These are phyloP conservation scores for Chesias legatella DNA, from an alignment of 2,888 invertebrate species.

Conservation along the genomic window DNA sequence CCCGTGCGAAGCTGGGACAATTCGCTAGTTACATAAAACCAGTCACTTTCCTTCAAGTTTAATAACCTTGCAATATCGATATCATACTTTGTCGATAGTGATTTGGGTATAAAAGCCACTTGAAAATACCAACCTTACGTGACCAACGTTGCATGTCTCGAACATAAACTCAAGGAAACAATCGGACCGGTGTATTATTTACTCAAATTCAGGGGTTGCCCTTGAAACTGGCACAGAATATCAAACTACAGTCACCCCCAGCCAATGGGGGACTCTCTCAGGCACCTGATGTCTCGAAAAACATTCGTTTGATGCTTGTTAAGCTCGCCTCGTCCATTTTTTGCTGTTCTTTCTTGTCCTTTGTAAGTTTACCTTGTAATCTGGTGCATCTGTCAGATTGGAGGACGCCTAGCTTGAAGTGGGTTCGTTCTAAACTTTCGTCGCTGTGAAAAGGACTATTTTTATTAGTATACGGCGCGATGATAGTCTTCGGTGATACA, in stretches of 20 bases:
- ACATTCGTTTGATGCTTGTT: conserved; percentile 28
- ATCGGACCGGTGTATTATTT: conserved; percentile 35
- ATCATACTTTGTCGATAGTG: conserved; percentile 3
- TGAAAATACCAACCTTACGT: conserved; percentile 20
- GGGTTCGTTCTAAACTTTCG: conserved; percentile 5
- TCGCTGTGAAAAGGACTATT: not conserved
- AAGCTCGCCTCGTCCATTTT: conserved; percentile 27
- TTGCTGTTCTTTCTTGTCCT: conserved; percentile 27
- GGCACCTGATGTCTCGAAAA: conserved; percentile 39
- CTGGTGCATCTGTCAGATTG: conserved; percentile 27
- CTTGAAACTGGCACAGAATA: conserved; percentile 28
- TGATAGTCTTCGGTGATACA: no score
- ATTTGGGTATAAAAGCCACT: conserved; percentile 22
- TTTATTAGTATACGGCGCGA: conserved; percentile 9
- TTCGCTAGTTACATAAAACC: no score
- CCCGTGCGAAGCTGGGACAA: no score
- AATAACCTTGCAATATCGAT: not conserved
- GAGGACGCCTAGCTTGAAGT: conserved; percentile 5
- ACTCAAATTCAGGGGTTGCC: conserved; percentile 35
- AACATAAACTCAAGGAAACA: conserved; percentile 28
- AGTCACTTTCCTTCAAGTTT: no score
- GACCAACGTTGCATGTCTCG: conserved; percentile 23
- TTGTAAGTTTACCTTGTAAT: conserved; percentile 29
- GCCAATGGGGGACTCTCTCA: conserved; percentile 32
- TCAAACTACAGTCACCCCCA: conserved; percentile 7